Evolutionary conservation across 53 echinoderm and acorn worm species (phyloP).

Genomic region (Crossaster papposus): DNA sequence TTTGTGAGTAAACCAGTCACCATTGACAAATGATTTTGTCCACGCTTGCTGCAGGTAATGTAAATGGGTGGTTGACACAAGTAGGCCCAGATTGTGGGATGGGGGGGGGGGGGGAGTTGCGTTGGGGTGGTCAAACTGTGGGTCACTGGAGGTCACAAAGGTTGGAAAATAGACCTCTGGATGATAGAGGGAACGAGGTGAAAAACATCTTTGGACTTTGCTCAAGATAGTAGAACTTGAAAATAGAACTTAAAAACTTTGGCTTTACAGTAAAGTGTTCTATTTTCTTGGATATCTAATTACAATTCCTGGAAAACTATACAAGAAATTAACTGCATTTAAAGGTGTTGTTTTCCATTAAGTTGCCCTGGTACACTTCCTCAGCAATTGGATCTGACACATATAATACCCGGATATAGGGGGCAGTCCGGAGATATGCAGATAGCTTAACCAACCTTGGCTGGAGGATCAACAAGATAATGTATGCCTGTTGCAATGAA

Average conservation of each 20-base stretch:
- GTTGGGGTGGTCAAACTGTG: conserved; percentile 32
- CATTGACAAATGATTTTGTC: conserved; percentile 56
- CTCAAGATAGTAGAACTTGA: too few species aligned
- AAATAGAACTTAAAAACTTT: too few species aligned
- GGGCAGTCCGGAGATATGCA: too few species aligned
- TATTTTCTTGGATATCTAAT: not conserved
- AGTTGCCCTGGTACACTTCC: too few species aligned
- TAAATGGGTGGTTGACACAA: conserved; percentile 57
- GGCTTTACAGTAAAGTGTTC: not conserved
- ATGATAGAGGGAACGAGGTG: not conserved
- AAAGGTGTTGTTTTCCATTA: too few species aligned
- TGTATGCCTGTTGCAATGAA: too few species aligned
- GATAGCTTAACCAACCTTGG: too few species aligned
- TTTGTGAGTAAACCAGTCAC: conserved; percentile 55
- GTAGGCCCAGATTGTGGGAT: not conserved
- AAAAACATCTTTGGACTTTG: not conserved
- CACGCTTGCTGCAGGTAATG: conserved; percentile 54
- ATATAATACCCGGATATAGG: too few species aligned
- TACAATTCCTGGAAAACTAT: not conserved
- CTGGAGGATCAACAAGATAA: too few species aligned
- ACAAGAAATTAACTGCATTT: not conserved
- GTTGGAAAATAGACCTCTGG: not conserved
- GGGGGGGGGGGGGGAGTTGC: not conserved
- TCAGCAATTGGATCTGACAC: too few species aligned
- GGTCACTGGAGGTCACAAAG: conserved; percentile 38